A percentile compares a stretch with the other conserved stretches of the same genome.
Evolutionary conservation across 37 sponge, comb jelly and placozoan species (phyloP).

Genomic region (Mnemiopsis leidyi): DNA sequence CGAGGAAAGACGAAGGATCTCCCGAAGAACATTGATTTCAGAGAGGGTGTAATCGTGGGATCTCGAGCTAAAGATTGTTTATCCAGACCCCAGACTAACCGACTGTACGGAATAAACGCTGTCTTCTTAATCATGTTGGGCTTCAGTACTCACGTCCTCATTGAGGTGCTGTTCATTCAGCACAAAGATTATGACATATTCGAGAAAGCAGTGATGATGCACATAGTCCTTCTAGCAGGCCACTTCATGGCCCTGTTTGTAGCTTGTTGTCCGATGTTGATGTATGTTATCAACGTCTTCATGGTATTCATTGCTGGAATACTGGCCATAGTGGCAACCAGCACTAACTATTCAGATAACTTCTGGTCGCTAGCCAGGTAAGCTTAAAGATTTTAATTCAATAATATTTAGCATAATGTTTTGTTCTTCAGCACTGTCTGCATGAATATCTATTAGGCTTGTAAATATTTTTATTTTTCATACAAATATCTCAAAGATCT

Average conservation of each 20-base stretch:
- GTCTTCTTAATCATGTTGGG: background rate
- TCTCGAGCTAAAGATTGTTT: background rate
- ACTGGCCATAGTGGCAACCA: background rate
- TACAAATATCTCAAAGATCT: too few relatives aligned
- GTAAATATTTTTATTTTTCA: background rate
- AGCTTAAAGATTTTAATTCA: too few relatives aligned
- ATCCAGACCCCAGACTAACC: background rate
- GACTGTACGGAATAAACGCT: background rate
- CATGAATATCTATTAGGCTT: too few relatives aligned
- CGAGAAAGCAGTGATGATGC: background rate
- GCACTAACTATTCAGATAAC: background rate
- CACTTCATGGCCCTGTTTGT: background rate
- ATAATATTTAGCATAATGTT: too few relatives aligned
- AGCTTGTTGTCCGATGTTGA: background rate
- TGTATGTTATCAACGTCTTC: conserved; percentile 29
- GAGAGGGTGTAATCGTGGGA: background rate
- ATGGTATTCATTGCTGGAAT: background rate
- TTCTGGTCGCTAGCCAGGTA: conserved; percentile 35
- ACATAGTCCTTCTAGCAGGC: background rate
- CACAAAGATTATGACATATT: background rate
- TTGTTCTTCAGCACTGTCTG: too few relatives aligned
- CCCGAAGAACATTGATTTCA: background rate
- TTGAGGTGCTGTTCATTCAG: background rate
- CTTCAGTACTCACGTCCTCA: background rate
- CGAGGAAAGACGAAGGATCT: background rate